Base-by-base conservation (phyloP, 2,797 vertebrate species). In the Artibeus lituratus region DNA sequence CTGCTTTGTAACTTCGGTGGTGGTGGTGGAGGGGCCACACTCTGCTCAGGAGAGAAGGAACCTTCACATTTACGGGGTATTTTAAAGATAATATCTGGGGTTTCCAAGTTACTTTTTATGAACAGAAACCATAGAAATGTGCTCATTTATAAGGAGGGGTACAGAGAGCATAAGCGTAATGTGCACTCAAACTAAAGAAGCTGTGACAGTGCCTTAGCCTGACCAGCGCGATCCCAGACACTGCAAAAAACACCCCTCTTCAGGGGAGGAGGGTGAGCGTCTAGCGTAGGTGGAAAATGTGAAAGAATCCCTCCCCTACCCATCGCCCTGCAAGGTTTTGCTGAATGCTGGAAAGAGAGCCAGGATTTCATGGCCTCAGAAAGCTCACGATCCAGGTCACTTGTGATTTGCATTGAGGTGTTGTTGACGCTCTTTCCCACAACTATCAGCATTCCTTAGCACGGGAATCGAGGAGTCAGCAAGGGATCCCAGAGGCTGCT, bases 81-180 rank as follows among this genome's bases (percentile, higher is more conserved):
- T 91, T 55, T 55, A 42, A 88, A 78, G 94, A 77, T 76, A 73
- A 22, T 74, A 55, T 77, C 93, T 87, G 73, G 24, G n/a, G 42
- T 35, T 88, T 93, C 51, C 29, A 69, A 42, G 81, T 87, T 91
- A 47, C 26, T 73, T 93, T 90, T 81, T 59, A 69, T 47, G 42
- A 86, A 57, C 55, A 73, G 65, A 77, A 83, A 62, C 39, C n/a
- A 53, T 76, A 91, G 94, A 93, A 57, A 72, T 5, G 0, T 57
- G 44, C 76, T 67, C 24, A 78, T 91, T 42, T 80, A 57, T 69
- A 32, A 80, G 49, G 18, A 73, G 39, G 55, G 15, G 8, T 37
- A 74, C 78, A 94, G n/a, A 69, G n/a, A 78, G 7, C 35, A 65
- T n/a, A 44, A 32, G 87, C 51, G 16, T 21, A 47, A 70, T 39